phyloP scores from a whole-genome alignment of 2,797 vertebrate genomes.

The Phoxinus dragarum region DNA sequence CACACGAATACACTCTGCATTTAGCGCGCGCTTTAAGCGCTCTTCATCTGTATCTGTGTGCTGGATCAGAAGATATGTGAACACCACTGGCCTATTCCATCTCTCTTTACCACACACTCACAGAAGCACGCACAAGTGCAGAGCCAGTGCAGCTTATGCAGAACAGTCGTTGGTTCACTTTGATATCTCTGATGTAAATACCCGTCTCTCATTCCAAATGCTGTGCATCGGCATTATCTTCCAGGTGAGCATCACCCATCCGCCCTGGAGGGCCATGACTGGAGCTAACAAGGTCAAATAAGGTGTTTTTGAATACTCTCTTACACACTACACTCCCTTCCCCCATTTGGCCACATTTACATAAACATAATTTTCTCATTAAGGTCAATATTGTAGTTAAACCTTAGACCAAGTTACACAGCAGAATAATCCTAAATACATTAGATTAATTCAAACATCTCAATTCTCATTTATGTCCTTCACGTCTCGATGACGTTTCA shows the following conservation, averaged over 20 bases:
- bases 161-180: slow-evolving; percentile 1
- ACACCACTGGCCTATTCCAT: slow-evolving; percentile 60
- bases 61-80: slow-evolving; percentile 62
- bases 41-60: slow-evolving; percentile 54
- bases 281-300: slow-evolving; percentile 78
- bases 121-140: slow-evolving; percentile 39
- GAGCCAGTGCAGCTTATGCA: slow-evolving; percentile 45
- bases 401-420: neutral
- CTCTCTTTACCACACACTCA: slow-evolving; percentile 50
- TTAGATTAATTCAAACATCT: neutral
- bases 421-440: neutral
- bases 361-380: neutral
- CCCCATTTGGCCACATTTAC: slow-evolving; percentile 19
- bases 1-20: slow-evolving; percentile 70
- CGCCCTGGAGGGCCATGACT: slow-evolving; percentile 67
- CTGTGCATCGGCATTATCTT: slow-evolving; percentile 64
- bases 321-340: slow-evolving; percentile 26
- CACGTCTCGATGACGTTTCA: too few relatives aligned
- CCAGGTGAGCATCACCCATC: slow-evolving; percentile 55
- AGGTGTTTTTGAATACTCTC: slow-evolving; percentile 65
- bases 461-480: neutral
- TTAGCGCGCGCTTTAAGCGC: slow-evolving; percentile 44
- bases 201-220: slow-evolving; percentile 62
- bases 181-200: slow-evolving; percentile 56
- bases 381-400: neutral